Percentiles rank a stretch among this genome's conserved stretches.
Evolutionary conservation across 64 coral and sea anemone genomes (phyloP).

Genomic region (Montipora capricornis): DNA sequence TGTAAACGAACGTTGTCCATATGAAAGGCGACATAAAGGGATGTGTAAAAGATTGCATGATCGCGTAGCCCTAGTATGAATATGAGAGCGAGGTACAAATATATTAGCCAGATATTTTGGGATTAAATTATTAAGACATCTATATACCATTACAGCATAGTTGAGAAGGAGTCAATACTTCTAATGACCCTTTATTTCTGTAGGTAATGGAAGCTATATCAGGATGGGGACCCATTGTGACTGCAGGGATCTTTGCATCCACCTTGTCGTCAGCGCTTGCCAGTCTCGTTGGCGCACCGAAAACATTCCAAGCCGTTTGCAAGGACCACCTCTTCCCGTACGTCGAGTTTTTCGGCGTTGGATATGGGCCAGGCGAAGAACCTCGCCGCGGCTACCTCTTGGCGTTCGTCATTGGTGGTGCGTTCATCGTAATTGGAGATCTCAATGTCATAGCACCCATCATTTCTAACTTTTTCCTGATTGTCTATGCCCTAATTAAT

Average conservation of each 20-base stretch:
- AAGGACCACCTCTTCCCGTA: slow-evolving; percentile 92
- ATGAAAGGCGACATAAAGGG: too few relatives aligned
- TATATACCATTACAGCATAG: too few relatives aligned
- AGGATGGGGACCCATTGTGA: slow-evolving; percentile 93
- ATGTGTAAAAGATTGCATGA: too few relatives aligned
- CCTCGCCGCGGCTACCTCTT: slow-evolving; percentile 89
- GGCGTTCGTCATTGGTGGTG: slow-evolving; percentile 77
- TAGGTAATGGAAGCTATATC: slow-evolving; percentile 95
- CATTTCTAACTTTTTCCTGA: slow-evolving; percentile 95
- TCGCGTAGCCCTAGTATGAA: too few relatives aligned
- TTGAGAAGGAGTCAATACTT: too few relatives aligned
- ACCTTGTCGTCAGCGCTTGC: slow-evolving; percentile 98
- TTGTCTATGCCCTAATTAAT: slow-evolving; percentile 98
- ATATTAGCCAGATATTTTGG: too few relatives aligned
- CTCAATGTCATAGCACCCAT: slow-evolving; percentile 94
- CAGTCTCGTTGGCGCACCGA: slow-evolving; percentile 97
- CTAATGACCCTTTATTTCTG: background rate
- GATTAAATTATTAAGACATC: too few relatives aligned
- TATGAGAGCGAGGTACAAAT: too few relatives aligned
- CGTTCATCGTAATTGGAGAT: slow-evolving; percentile 88
- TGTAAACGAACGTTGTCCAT: too few relatives aligned
- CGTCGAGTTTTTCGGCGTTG: slow-evolving; percentile 76
- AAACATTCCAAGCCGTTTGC: slow-evolving; percentile 96
- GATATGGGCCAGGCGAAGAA: slow-evolving; percentile 83
- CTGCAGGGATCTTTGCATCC: slow-evolving; percentile 94